These are phyloP conservation scores for Heliopora coerulea DNA, from an alignment of 92 coral and sea anemone genomes.

Conservation along the genomic window DNA sequence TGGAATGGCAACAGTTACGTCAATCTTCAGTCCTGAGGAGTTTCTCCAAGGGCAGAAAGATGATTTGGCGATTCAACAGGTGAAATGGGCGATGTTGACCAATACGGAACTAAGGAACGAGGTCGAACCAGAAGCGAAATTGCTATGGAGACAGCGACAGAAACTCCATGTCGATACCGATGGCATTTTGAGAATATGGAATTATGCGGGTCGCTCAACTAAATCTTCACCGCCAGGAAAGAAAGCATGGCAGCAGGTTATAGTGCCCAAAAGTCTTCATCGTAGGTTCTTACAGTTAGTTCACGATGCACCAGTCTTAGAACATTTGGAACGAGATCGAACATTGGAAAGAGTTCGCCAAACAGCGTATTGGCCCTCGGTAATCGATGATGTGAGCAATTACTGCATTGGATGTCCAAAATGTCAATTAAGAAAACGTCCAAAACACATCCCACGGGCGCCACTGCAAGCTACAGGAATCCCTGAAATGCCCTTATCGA, in stretches of 20 bases:
- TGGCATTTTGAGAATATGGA: constrained; percentile 16
- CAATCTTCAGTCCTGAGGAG: constrained; percentile 21
- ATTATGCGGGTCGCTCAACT: constrained; percentile 18
- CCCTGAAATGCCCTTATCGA: constrained; percentile 11
- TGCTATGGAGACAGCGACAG: constrained; percentile 29
- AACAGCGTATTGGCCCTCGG: constrained; percentile 25
- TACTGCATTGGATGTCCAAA: constrained; percentile 6
- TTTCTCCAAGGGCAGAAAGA: constrained; percentile 22
- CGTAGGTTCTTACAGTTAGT: no score
- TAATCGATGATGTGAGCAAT: constrained; percentile 11
- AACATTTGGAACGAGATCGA: constrained; percentile 1
- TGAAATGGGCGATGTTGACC: constrained; percentile 15
- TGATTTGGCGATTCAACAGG: constrained; percentile 21
- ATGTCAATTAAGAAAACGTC: no score
- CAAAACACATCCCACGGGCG: no score
- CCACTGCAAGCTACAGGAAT: constrained; percentile 9
- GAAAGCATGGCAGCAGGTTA: not conserved
- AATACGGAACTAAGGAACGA: no score
- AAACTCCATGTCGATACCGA: constrained; percentile 22
- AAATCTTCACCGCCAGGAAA: constrained; percentile 10
- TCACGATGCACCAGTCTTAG: constrained; percentile 17
- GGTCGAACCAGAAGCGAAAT: no score
- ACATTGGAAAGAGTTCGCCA: constrained; percentile 25
- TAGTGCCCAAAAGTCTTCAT: no score
- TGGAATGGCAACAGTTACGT: constrained; percentile 24